Evolutionary conservation across 1,140 invertebrate genomes (phyloP), one percentile per base, ranked within the genome.

Genomic region (Drosophila biarmipes): DNA sequence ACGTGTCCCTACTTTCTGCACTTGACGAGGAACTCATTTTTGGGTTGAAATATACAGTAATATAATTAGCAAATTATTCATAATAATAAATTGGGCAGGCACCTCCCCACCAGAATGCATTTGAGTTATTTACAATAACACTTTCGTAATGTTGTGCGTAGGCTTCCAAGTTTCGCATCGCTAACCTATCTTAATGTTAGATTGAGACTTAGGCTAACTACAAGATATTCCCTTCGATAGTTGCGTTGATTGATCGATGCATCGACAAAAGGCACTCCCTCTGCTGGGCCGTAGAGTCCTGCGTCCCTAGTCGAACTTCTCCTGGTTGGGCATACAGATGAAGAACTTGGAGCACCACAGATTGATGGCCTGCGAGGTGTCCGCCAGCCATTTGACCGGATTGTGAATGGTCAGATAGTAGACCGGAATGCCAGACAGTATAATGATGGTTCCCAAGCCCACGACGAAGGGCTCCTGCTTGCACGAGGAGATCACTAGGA

Each of bases 331-430:
- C 57, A 96, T 94, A 91, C 95, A 96, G 73, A 96, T 92, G 84
- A 96, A 96, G 77, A 96, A 92, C 92, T 96, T 96, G 11, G 95
- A 95, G 86, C 95, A 96, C 42, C 93, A 86, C 49, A 94, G 85
- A 73, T 96, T 96, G 58, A 96, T 94, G 34, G 93, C 80, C 78
- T 95, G 93, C 89, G 94, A 94, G 2, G 92, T 91, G 21, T 89
- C 86, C 37, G 93, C 92, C 57, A 95, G 66, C 94, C 94, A 95
- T 55, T 78, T 73, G 15, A 89, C 80, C 1, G 94, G 94, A 92
- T 98, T 98, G 48, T 94, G 92, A 29, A 99, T 96, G 64, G 97
- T 98, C 5, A 98, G 79, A 34, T 95, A 94, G 91, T 98, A 99
- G 4, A 99, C 95, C 2, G 98, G 98, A 69, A 99, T 95, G 17